Percentiles rank a stretch among this genome's conserved stretches.
Evolutionary conservation across 2,888 invertebrate genomes (phyloP).

Genomic region (Heliconius charithonia): DNA sequence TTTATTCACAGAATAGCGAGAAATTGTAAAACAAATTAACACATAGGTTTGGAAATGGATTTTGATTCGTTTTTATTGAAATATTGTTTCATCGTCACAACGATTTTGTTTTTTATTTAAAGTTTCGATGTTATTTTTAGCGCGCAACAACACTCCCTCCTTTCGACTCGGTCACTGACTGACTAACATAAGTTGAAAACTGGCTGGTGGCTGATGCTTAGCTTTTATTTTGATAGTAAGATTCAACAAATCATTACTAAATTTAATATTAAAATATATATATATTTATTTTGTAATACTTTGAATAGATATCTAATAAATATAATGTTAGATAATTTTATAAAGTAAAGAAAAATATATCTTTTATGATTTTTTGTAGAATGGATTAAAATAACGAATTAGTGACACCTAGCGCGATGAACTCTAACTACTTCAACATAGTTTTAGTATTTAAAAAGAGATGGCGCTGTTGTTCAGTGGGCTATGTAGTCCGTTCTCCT

Average conservation of each 20-base stretch:
- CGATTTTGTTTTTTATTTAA: conserved; percentile 57
- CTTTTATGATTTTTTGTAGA: not conserved
- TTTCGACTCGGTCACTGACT: conserved; percentile 61
- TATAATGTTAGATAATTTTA: not conserved
- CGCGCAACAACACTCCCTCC: conserved; percentile 54
- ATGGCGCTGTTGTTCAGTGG: not conserved
- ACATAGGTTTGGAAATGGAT: conserved; percentile 4
- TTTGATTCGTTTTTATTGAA: conserved; percentile 47
- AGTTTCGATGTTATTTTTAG: conserved; percentile 64
- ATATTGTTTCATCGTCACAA: conserved; percentile 58
- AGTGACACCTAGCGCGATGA: not conserved
- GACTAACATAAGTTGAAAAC: conserved; percentile 48
- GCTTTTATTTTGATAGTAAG: conserved; percentile 47
- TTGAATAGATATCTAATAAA: too few relatives aligned
- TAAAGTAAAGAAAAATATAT: not conserved
- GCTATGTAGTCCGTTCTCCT: not conserved
- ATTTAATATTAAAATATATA: not conserved
- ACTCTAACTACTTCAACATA: not conserved
- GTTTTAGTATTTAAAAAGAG: not conserved
- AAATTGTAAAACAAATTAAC: conserved; percentile 56
- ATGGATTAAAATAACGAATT: not conserved
- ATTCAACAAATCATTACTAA: not conserved
- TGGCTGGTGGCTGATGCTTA: conserved; percentile 50
- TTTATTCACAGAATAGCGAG: conserved; percentile 70
- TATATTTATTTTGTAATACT: not conserved